A percentile compares a stretch with the other conserved stretches of the same genome.
Evolutionary conservation across 2,888 invertebrate species (phyloP).

Genomic region (Platycheirus albimanus): DNA sequence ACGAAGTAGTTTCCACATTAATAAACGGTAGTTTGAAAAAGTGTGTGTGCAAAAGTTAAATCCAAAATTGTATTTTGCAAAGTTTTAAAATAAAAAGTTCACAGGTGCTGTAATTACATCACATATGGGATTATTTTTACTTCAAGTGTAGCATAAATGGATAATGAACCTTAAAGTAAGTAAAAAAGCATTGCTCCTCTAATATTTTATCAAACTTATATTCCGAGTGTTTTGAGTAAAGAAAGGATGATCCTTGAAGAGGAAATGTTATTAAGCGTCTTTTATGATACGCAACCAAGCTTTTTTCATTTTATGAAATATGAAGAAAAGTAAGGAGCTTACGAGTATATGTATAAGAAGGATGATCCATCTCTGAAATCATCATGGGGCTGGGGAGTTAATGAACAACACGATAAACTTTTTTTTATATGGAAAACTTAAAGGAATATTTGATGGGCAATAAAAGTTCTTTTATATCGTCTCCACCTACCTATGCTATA

Average conservation of each 20-base stretch:
- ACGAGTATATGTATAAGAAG: not conserved
- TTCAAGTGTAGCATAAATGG: not conserved
- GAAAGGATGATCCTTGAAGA: not conserved
- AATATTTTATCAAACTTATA: not conserved
- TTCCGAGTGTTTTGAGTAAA: not conserved
- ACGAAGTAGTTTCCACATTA: too few relatives aligned
- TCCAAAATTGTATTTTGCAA: too few relatives aligned
- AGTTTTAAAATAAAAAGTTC: conserved; percentile 2
- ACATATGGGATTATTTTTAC: conserved; percentile 1
- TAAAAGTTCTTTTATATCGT: too few relatives aligned
- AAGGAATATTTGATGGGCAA: too few relatives aligned
- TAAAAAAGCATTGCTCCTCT: too few relatives aligned
- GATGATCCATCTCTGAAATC: conserved; percentile 8
- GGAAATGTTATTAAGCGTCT: not conserved
- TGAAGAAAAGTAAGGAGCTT: not conserved
- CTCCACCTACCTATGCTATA: too few relatives aligned
- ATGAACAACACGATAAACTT: not conserved
- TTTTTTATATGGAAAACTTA: not conserved
- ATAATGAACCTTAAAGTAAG: conserved; percentile 12
- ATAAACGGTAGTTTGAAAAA: too few relatives aligned
- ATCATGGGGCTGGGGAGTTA: not conserved
- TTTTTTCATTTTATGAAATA: not conserved
- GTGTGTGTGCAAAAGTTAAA: too few relatives aligned
- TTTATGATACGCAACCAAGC: too few relatives aligned
- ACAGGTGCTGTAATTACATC: not conserved